Conservation (phyloP, 2,888 invertebrate genomes). For the Lymantria monacha region DNA sequence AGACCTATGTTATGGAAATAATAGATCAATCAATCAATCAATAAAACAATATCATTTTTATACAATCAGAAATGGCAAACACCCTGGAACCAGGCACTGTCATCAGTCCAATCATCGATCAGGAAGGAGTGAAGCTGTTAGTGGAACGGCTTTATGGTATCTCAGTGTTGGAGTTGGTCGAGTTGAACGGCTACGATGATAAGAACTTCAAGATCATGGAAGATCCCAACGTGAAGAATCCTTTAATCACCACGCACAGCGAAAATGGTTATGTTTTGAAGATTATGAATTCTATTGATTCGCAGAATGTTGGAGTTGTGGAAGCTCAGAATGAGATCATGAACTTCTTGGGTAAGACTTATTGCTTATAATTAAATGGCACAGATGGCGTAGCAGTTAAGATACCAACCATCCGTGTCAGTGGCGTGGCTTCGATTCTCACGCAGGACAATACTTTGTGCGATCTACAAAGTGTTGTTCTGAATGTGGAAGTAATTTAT, state of each 20-base stretch:
- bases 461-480: too few species aligned
- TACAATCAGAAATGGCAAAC: slow-evolving; percentile 37
- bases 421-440: too few species aligned
- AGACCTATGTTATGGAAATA: too few species aligned
- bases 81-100: slow-evolving; percentile 77
- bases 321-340: slow-evolving; percentile 90
- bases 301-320: slow-evolving; percentile 84
- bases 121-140: slow-evolving; percentile 77
- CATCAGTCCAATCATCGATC: slow-evolving; percentile 81
- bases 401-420: too few species aligned
- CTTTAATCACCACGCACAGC: slow-evolving; percentile 77
- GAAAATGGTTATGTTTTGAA: slow-evolving; percentile 89
- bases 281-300: slow-evolving; percentile 91
- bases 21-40: too few species aligned
- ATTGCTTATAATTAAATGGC: too few species aligned
- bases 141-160: slow-evolving; percentile 84
- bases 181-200: slow-evolving; percentile 90
- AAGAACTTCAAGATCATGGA: slow-evolving; percentile 87
- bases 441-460: too few species aligned
- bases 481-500: too few species aligned
- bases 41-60: too few species aligned
- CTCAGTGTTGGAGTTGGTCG: slow-evolving; percentile 77
- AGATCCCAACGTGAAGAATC: slow-evolving; percentile 82
- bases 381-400: too few species aligned
- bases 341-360: slow-evolving; percentile 86